Base-by-base conservation (phyloP, 2,113 vertebrate species). In the Lamprotornis superbus region DNA sequence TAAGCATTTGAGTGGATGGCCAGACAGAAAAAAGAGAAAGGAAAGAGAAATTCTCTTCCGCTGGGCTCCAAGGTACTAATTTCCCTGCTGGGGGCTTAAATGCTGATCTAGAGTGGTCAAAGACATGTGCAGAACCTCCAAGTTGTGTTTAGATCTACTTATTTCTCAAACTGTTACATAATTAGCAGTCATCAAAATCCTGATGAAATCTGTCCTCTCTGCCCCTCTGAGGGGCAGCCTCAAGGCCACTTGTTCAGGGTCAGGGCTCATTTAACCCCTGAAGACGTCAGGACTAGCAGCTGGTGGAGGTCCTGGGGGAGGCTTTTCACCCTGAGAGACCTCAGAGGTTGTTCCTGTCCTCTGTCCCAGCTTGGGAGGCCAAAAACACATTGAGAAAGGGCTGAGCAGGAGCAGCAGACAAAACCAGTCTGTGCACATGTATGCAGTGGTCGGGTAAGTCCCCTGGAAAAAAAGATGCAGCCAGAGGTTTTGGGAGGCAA, bases 221-320 rank as follows among this genome's bases (percentile, higher is more conserved):
- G 24, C 2, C 8, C 7, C 9, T 13, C 39, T 27, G 59, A 69
- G 16, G 5, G 10, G 8, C 39, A 86, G 5, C n/a, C 50, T 56
- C 11, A 20, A 70, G 37, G 27, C 16, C 1, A 5, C 31, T 53
- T 50, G 11, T 55, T 35, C 35, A 6, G 49, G 15, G 12, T 49
- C 0, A 1, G 59, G 3, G 7, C 1, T 3, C 0, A 2, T 25
- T 73, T 53, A 37, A 40, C 23, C 28, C 12, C 19, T 0, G 1
- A 22, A 69, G 5, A 57, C 5, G 24, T 57, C 7, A 3, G 28
- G 28, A 9, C 30, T n/a, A 27, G 44, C 12, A 71, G 47, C 71
- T 55, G 47, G 3, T 2, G 3, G 60, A 60, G 16, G 44, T 74
- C 30, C 25, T 68, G 21, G 19, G 28, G 10, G 20, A 80, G 7